phyloP scores from a whole-genome alignment of 2,888 invertebrate species.

The Rhagophthalmus giganteus region DNA sequence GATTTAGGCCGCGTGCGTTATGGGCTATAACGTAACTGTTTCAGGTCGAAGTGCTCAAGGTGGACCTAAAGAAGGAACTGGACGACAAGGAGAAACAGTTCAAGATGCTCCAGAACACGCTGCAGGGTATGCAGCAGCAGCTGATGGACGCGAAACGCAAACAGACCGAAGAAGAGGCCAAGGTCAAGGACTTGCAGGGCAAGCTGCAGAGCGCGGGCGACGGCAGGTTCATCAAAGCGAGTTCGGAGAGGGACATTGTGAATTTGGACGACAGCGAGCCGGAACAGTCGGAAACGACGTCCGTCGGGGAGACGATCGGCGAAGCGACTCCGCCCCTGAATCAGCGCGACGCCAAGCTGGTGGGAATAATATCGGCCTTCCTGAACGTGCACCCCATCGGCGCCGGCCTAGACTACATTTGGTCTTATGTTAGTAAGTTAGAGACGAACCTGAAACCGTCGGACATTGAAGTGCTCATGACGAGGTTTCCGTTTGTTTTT shows the following conservation, averaged over 20 bases:
- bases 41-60: slow-evolving; percentile 77
- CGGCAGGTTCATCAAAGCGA: slow-evolving; percentile 23
- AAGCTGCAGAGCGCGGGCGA: slow-evolving; percentile 35
- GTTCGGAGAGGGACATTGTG: slow-evolving; percentile 55
- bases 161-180: slow-evolving; percentile 60
- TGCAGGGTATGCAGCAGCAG: slow-evolving; percentile 65
- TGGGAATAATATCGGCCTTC: slow-evolving; percentile 86
- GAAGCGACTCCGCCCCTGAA: slow-evolving; percentile 45
- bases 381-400: slow-evolving; percentile 92
- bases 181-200: slow-evolving; percentile 58
- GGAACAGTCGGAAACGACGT: slow-evolving; percentile 45
- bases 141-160: slow-evolving; percentile 61
- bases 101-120: slow-evolving; percentile 68
- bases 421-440: slow-evolving; percentile 85
- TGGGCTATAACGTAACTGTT: too few species aligned
- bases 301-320: slow-evolving; percentile 47
- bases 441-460: slow-evolving; percentile 72
- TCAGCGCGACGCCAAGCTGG: slow-evolving; percentile 73
- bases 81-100: slow-evolving; percentile 86
- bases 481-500: slow-evolving; percentile 79
- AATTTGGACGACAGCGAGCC: slow-evolving; percentile 56
- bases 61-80: slow-evolving; percentile 75
- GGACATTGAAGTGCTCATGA: slow-evolving; percentile 76
- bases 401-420: slow-evolving; percentile 86
- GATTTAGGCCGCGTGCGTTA: too few species aligned